Base-by-base conservation (phyloP, 2,888 invertebrate genomes). In the Hipparchia sbordonii region DNA sequence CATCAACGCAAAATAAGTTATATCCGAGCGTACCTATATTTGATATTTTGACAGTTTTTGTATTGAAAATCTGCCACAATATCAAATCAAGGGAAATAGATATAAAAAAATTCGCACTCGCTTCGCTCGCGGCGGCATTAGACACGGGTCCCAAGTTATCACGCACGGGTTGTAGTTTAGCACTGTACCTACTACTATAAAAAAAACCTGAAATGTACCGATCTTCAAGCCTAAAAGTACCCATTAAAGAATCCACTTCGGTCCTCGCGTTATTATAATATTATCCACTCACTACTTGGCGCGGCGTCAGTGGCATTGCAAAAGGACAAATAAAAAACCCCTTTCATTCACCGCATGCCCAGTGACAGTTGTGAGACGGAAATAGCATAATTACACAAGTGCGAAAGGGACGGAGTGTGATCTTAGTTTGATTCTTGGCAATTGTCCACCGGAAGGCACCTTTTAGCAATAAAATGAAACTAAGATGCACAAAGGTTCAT, bases 391-490 rank as follows among this genome's bases (percentile, higher is more conserved):
- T 65, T 23, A 10, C 10, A 69, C 60, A 68, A 48, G 87, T 70
- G 72, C 12, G 82, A 87, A 54, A 78, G 77, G 76, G 88, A 89
- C 51, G 72, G 79, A 66, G 48, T 76, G 86, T 83, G 81, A 85
- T 87, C 87, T 89, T 85, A 86, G 81, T 83, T 87, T 84, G 82
- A 85, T 84, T 89, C 92, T 93, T 93, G 93, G 93, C 93, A 93
- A 89, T 90, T 89, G 91, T 92, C 93, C 93, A 93, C 93, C 88
- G 93, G 93, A 93, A 92, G 87, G 85, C 87, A 87, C 86, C 84
- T 87, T 91, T 87, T 85, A 87, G 88, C 88, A 92, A 93, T 87
- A 91, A 88, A 86, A 87, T 85, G 82, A 85, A 86, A 84, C 87
- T 86, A 89, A 87, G 86, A 90, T 90, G 89, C 90, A 90, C 92